phyloP scores from a whole-genome alignment of 2,113 vertebrate species.

The Gobius niger region DNA sequence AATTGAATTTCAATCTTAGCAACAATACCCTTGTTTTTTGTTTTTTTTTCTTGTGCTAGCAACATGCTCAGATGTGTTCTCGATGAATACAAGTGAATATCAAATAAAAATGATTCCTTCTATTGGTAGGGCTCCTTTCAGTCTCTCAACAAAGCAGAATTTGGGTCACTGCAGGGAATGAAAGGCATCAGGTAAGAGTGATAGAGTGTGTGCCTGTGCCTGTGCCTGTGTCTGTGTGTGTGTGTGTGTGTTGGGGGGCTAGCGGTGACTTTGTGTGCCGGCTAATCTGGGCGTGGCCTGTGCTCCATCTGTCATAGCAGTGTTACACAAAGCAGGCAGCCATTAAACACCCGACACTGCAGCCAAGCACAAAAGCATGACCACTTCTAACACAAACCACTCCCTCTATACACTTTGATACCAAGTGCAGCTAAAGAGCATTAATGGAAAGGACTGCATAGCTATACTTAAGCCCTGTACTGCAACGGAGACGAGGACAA shows the following conservation, averaged over 20 bases:
- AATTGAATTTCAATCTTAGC: too few species aligned
- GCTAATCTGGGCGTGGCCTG: constrained; percentile 72
- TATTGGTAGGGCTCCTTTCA: too few species aligned
- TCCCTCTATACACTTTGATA: neutral
- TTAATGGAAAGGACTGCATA: neutral
- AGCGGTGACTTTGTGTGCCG: constrained; percentile 44
- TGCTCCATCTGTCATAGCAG: constrained; percentile 71
- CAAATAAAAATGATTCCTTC: too few species aligned
- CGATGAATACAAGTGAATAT: too few species aligned
- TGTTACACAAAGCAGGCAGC: constrained; percentile 57
- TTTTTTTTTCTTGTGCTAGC: constrained; percentile 48
- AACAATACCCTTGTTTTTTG: neutral
- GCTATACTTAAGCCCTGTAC: too few species aligned
- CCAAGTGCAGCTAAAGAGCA: constrained; percentile 5
- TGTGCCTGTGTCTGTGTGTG: constrained; percentile 17
- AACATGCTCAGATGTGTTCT: constrained; percentile 30
- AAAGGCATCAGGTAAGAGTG: constrained; percentile 25
- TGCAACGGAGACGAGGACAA: neutral
- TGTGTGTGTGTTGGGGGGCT: constrained; percentile 42
- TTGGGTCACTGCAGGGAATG: neutral
- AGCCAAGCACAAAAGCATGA: constrained; percentile 24
- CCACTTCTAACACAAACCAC: constrained; percentile 2
- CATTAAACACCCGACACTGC: constrained; percentile 44
- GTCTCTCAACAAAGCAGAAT: neutral
- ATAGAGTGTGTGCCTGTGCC: constrained; percentile 45